phyloP scores from a whole-genome alignment of 2,888 invertebrate genomes.

The Melipona bicolor region DNA sequence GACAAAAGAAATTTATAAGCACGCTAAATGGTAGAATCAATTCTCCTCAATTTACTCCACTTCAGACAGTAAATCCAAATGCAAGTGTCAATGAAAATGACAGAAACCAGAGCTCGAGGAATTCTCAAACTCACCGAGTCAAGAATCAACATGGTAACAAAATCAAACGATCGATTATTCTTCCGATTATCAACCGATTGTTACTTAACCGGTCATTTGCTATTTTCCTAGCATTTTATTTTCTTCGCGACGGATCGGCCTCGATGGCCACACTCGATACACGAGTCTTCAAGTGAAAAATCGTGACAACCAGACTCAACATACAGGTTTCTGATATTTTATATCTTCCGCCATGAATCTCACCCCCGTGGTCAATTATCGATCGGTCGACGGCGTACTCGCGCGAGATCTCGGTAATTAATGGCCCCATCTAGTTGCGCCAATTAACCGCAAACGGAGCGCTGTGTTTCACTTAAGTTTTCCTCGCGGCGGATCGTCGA shows the following conservation, averaged over 20 bases:
- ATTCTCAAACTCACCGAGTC: neutral
- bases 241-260: neutral
- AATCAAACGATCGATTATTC: neutral
- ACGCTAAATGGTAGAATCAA: neutral
- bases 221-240: neutral
- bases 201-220: neutral
- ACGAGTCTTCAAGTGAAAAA: neutral
- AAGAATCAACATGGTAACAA: neutral
- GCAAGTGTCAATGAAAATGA: neutral
- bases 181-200: neutral
- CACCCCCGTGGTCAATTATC: conserved; percentile 50
- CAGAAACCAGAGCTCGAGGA: neutral
- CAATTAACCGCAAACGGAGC: conserved; percentile 43
- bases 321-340: conserved; percentile 24
- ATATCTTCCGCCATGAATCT: conserved; percentile 35
- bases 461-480: conserved; percentile 49
- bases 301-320: neutral
- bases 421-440: conserved; percentile 41
- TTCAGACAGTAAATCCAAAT: neutral
- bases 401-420: conserved; percentile 32
- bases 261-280: too few relatives aligned
- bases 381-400: neutral
- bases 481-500: conserved; percentile 40
- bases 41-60: neutral
- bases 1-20: neutral